Percentiles rank a stretch among this genome's conserved stretches.
These are phyloP conservation scores for Drosophila suzukii DNA, from an alignment of 1,140 invertebrate genomes.

Conservation along the genomic window DNA sequence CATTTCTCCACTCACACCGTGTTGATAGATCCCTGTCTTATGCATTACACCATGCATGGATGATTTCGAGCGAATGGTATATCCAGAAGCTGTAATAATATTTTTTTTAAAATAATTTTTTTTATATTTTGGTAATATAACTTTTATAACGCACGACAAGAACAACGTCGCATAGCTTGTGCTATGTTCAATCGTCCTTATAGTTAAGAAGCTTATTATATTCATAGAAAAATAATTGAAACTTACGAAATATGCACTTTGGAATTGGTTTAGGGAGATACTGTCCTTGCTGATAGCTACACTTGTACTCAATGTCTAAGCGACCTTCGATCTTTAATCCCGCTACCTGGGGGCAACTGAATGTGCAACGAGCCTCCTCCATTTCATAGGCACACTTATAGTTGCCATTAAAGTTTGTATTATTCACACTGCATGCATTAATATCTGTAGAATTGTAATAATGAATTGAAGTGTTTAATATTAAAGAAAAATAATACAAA, in stretches of 20 bases:
- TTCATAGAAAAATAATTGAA: too few relatives aligned
- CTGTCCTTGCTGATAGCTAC: conserved; percentile 88
- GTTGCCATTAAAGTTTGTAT: conserved; percentile 88
- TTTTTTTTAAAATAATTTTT: too few relatives aligned
- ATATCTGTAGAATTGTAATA: conserved; percentile 38
- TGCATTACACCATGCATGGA: conserved; percentile 21
- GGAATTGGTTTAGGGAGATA: conserved; percentile 90
- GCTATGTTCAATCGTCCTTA: too few relatives aligned
- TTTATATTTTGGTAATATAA: neutral
- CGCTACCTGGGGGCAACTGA: conserved; percentile 88
- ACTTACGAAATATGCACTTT: conserved; percentile 89
- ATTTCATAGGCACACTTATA: conserved; percentile 88
- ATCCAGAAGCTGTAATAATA: conserved; percentile 55
- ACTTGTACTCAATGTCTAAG: conserved; percentile 87
- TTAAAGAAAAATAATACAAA: neutral
- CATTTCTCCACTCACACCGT: conserved; percentile 37
- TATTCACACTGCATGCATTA: conserved; percentile 67
- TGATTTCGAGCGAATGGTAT: conserved; percentile 46
- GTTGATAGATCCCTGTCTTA: conserved; percentile 41
- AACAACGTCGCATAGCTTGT: too few relatives aligned
- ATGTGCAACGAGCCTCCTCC: conserved; percentile 87
- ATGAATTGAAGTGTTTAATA: neutral
- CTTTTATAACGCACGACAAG: neutral
- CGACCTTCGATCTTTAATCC: conserved; percentile 85
- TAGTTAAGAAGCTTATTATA: too few relatives aligned